Percentiles rank a stretch among this genome's conserved stretches.
Evolutionary conservation across 2,888 invertebrate species (phyloP).

Genomic region (Panzeria rudis): DNA sequence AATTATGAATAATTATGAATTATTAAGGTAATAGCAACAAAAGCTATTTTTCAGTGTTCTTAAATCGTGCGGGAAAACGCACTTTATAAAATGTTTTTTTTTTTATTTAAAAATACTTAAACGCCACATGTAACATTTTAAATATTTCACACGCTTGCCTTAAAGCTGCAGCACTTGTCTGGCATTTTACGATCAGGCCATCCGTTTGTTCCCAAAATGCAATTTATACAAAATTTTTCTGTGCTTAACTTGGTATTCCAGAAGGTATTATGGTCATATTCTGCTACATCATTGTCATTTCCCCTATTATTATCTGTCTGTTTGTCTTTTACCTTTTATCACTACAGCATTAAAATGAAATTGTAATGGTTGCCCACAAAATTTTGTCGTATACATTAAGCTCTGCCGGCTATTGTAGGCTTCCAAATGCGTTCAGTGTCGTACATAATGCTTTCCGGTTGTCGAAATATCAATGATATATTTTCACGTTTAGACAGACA

Average conservation of each 20-base stretch:
- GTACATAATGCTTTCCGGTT: constrained; percentile 40
- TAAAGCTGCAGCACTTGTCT: background rate
- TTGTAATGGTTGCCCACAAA: constrained; percentile 17
- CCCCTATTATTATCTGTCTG: background rate
- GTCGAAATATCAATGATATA: constrained; percentile 36
- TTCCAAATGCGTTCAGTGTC: constrained; percentile 35
- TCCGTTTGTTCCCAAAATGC: background rate
- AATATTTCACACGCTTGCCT: background rate
- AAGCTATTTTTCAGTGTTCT: too few relatives aligned
- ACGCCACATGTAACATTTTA: constrained; percentile 9
- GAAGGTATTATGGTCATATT: constrained; percentile 13
- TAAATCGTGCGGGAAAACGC: too few relatives aligned
- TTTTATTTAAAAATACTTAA: background rate
- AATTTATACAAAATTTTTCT: background rate
- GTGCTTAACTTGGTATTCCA: background rate
- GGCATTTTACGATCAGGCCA: background rate
- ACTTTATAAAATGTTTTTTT: too few relatives aligned
- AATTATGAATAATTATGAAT: too few relatives aligned
- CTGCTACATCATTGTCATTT: background rate
- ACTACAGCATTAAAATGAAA: constrained; percentile 27
- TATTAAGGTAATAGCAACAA: too few relatives aligned
- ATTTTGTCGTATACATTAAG: background rate
- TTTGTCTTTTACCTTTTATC: background rate
- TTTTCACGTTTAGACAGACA: background rate
- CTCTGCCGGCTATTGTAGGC: background rate